Percentiles rank a stretch among this genome's conserved stretches.
Evolutionary conservation across 2,797 vertebrate genomes (phyloP).

Genomic region (Paguma larvata): DNA sequence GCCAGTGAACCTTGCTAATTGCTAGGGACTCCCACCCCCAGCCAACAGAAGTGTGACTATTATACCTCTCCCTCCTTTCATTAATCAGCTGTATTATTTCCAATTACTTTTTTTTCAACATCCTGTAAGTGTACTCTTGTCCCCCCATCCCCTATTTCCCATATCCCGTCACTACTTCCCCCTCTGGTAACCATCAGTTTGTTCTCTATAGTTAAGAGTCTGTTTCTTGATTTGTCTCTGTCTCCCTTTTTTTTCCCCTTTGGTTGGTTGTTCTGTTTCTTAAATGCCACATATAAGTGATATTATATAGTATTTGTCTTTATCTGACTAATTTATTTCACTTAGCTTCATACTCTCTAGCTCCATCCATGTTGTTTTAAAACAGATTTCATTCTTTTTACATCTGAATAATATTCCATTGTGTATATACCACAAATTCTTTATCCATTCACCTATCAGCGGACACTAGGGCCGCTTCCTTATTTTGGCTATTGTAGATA

Average conservation of each 20-base stretch:
- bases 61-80: not conserved
- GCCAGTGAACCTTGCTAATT: not conserved
- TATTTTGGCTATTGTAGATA: not conserved
- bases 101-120: conserved; percentile 7
- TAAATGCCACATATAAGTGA: not conserved
- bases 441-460: not conserved
- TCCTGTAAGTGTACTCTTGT: not conserved
- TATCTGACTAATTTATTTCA: not conserved
- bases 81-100: not conserved
- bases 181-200: not conserved
- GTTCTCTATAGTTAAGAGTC: not conserved
- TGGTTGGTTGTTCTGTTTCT: not conserved
- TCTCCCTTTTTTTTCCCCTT: not conserved
- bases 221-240: not conserved
- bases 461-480: not conserved
- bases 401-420: not conserved
- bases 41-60: not conserved
- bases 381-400: not conserved
- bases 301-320: not conserved
- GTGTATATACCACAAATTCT: not conserved
- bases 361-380: not conserved
- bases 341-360: not conserved
- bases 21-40: not conserved
- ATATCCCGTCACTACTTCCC: not conserved
- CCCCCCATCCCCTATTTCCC: not conserved